Base-by-base conservation (phyloP, 2,888 invertebrate species). In the Drosophila paranaensis region DNA sequence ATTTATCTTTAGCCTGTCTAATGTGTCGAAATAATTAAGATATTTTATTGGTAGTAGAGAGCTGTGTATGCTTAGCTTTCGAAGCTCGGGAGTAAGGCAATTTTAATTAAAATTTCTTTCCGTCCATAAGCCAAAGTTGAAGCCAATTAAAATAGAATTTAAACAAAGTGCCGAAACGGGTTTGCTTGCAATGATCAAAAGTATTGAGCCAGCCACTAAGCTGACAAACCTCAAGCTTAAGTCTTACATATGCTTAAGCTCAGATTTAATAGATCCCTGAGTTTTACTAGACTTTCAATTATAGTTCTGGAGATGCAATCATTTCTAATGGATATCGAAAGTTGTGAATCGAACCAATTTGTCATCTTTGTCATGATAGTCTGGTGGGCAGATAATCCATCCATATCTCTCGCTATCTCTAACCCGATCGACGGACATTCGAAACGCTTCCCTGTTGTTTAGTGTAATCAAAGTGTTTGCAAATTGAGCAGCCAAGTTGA, bases 381-480 rank as follows among this genome's bases (percentile, higher is more conserved):
- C 37, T 11, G 10, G 4, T 13, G 0, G 13, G 37, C 13, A 4
- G 13, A 37, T 37, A 35, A 1, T 20, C 20, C 20, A 20, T 20
- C 30, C 30, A 4, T 30, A 2, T 35, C 35, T 35, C 2, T 33
- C 33, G 10, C 2, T 45, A 14, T 25, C 25, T 25, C 6, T 1
- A 14, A 0, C 8, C 4, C 0, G n/a, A 45, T 43, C 13, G 43
- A 45, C 11, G 2, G 13, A 6, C 3, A 14, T 6, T 1, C 14
- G 9, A 27, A 27, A 4, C 45, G 4, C 8, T 46, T 46, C 27
- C 27, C 46, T 48, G 25, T 27, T 46, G 45, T 9, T 3, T 27
- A 46, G 46, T 48, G 43, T 43, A 20, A 43, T 43, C 43, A 20
- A 43, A 27, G 27, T 27, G 51, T 33, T 51, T 35, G 20, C 51